A percentile compares a stretch with the other conserved stretches of the same genome.
phyloP scores from a whole-genome alignment of 2,888 invertebrate genomes.

The Merodon equestris region DNA sequence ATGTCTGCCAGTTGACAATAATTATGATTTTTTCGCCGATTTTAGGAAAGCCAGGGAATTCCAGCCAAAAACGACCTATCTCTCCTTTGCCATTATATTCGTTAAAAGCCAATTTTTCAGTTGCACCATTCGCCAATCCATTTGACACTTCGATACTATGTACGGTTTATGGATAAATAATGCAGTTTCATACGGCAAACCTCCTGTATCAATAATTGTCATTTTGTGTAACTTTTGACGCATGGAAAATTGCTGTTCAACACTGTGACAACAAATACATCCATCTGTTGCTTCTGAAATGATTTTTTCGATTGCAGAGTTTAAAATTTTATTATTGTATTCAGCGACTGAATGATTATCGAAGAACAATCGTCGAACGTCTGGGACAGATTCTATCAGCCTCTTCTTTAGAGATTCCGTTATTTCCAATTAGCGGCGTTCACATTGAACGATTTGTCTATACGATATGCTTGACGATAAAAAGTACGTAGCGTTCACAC shows the following conservation, averaged over 20 bases:
- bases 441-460: no score
- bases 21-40: slow-evolving; percentile 1
- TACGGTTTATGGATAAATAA: slow-evolving; percentile 58
- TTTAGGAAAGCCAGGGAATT: slow-evolving; percentile 4
- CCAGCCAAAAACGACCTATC: slow-evolving; percentile 8
- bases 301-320: slow-evolving; percentile 26
- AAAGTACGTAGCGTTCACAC: no score
- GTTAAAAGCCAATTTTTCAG: background rate
- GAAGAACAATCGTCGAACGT: slow-evolving; percentile 69
- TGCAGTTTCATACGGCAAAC: slow-evolving; percentile 70
- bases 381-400: slow-evolving; percentile 65
- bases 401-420: slow-evolving; percentile 64
- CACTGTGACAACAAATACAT: slow-evolving; percentile 14
- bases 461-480: no score
- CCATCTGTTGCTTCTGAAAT: slow-evolving; percentile 41
- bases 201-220: slow-evolving; percentile 70
- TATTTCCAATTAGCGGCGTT: slow-evolving; percentile 63
- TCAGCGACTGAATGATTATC: slow-evolving; percentile 38
- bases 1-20: background rate
- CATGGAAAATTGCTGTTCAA: slow-evolving; percentile 21
- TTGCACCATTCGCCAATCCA: slow-evolving; percentile 72
- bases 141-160: slow-evolving; percentile 73
- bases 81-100: slow-evolving; percentile 9
- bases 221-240: slow-evolving; percentile 61
- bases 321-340: slow-evolving; percentile 43